Percentiles rank a stretch among this genome's conserved stretches.
Evolutionary conservation across 2,888 invertebrate genomes (phyloP).

Genomic region (Caenorhabditis angaria): DNA sequence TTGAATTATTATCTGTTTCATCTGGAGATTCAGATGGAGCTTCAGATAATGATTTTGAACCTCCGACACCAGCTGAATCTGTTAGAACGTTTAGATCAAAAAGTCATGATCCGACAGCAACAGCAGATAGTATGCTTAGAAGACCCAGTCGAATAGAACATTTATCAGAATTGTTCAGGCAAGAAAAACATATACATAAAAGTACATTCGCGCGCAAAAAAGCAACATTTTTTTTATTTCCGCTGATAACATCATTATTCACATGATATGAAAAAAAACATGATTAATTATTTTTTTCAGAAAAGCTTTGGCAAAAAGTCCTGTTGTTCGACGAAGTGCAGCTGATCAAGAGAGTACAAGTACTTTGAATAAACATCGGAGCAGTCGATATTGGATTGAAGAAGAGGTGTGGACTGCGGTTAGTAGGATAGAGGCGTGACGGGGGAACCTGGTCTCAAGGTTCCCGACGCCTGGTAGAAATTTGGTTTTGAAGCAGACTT

Average conservation of each 20-base stretch:
- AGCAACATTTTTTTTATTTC: neutral
- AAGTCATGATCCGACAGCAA: constrained; percentile 67
- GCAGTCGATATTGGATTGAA: constrained; percentile 70
- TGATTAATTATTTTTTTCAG: constrained; percentile 50
- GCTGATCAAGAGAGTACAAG: constrained; percentile 64
- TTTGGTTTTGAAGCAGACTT: no score
- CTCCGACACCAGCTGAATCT: constrained; percentile 68
- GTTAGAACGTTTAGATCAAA: constrained; percentile 66
- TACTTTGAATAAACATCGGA: constrained; percentile 67
- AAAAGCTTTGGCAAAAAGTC: constrained; percentile 71
- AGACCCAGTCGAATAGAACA: constrained; percentile 70
- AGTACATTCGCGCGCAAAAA: no score
- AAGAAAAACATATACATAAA: constrained; percentile 7
- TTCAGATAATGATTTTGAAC: constrained; percentile 61
- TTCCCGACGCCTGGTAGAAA: no score
- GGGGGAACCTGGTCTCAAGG: no score
- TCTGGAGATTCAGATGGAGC: constrained; percentile 64
- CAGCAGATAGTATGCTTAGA: constrained; percentile 59
- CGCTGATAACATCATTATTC: neutral
- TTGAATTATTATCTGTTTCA: constrained; percentile 67
- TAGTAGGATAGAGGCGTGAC: neutral
- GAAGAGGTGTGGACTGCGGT: constrained; percentile 55
- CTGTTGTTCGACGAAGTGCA: constrained; percentile 69
- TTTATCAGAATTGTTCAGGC: constrained; percentile 70
- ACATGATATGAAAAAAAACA: neutral